phyloP scores from a whole-genome alignment of 64 coral and sea anemone species.

The Pocillopora verrucosa region DNA sequence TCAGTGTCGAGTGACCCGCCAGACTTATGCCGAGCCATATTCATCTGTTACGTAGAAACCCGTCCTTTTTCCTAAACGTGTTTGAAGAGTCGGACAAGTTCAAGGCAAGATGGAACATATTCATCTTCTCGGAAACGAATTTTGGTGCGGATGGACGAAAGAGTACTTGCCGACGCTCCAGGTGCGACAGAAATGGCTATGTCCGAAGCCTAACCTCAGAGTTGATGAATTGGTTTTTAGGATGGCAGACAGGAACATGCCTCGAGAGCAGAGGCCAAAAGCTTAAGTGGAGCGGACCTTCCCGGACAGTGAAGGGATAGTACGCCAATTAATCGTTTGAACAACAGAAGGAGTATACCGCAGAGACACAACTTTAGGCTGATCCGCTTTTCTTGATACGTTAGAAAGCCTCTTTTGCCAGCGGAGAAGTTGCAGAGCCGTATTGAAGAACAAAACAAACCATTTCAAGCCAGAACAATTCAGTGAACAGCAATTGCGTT shows the following conservation, averaged over 20 bases:
- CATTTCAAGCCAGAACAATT: not conserved
- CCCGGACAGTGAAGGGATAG: slow-evolving; percentile 31
- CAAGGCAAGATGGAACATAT: slow-evolving; percentile 60
- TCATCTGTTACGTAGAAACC: slow-evolving; percentile 14
- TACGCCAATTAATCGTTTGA: slow-evolving; percentile 46
- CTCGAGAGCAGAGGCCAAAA: slow-evolving; percentile 59
- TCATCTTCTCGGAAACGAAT: slow-evolving; percentile 34
- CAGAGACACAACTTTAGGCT: slow-evolving; percentile 42
- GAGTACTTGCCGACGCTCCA: slow-evolving; percentile 58
- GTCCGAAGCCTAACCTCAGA: slow-evolving; percentile 40
- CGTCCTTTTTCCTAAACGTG: not conserved
- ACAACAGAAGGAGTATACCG: slow-evolving; percentile 18
- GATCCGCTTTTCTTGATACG: slow-evolving; percentile 23
- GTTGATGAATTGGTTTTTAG: slow-evolving; percentile 13
- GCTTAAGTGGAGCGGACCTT: slow-evolving; percentile 52
- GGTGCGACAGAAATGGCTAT: slow-evolving; percentile 51
- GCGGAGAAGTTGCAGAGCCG: slow-evolving; percentile 42
- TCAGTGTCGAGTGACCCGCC: slow-evolving; percentile 24
- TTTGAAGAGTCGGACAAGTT: slow-evolving; percentile 11
- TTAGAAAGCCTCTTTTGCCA: slow-evolving; percentile 66
- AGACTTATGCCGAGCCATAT: slow-evolving; percentile 35
- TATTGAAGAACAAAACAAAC: not conserved
- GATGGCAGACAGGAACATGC: slow-evolving; percentile 38
- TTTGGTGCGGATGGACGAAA: slow-evolving; percentile 59
- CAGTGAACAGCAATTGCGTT: not conserved